Evolutionary conservation across 1,140 invertebrate genomes (phyloP).

Genomic region (Aphelenchoides fujianensis): DNA sequence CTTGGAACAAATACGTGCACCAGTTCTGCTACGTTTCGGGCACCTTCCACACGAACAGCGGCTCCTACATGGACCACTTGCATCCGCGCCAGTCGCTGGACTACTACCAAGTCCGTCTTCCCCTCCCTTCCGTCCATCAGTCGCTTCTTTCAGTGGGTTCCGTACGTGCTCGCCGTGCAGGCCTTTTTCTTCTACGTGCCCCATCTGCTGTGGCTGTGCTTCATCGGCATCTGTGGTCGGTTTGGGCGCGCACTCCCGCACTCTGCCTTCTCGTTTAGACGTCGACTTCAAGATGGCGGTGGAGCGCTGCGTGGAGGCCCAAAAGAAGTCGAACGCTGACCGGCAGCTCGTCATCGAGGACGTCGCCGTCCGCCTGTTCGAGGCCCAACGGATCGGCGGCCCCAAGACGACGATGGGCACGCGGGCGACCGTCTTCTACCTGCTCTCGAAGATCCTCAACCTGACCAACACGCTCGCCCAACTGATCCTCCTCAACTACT

Average conservation of each 20-base stretch:
- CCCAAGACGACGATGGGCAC: neutral
- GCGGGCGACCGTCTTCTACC: neutral
- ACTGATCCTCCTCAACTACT: constrained; percentile 21
- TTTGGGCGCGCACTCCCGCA: neutral
- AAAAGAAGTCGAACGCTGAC: neutral
- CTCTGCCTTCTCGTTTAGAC: neutral
- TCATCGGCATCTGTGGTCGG: too few relatives aligned
- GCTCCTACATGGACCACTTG: too few relatives aligned
- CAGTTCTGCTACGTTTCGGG: too few relatives aligned
- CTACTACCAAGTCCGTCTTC: too few relatives aligned
- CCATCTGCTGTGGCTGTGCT: constrained; percentile 16
- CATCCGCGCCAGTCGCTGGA: too few relatives aligned
- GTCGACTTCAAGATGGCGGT: neutral
- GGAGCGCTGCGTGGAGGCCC: neutral
- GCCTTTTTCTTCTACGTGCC: constrained; percentile 22
- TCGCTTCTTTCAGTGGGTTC: too few relatives aligned
- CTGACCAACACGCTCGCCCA: constrained; percentile 11
- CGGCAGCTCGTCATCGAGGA: constrained; percentile 1
- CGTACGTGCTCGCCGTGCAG: too few relatives aligned
- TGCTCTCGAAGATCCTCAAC: neutral
- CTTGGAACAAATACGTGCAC: too few relatives aligned
- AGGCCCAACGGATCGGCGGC: constrained; percentile 11
- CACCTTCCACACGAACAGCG: too few relatives aligned
- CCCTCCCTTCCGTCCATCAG: too few relatives aligned
- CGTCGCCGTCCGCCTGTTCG: constrained; percentile 5